Base-by-base conservation (phyloP, 2,888 invertebrate genomes). In the Operophtera brumata region DNA sequence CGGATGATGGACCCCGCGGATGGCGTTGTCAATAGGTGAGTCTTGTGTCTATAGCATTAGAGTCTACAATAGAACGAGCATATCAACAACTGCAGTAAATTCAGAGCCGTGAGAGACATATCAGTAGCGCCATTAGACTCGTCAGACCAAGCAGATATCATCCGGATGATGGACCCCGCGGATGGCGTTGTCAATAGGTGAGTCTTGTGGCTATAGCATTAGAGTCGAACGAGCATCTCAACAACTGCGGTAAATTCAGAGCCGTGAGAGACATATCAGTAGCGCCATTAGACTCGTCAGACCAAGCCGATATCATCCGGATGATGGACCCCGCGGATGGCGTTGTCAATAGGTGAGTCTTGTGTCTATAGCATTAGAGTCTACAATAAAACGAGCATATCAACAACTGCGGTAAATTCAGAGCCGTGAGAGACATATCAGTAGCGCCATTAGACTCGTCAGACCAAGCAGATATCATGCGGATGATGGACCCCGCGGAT, bases 71-170 rank as follows among this genome's bases (percentile, higher is more conserved):
- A 26, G 1, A 26, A 26, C 26, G n/a, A n/a, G n/a, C n/a, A n/a
- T n/a, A n/a, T n/a, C n/a, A 99, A 99, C 90, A 99, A 99, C 90
- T 99, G 99, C 89, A 99, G 99, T 82, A 96, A 96, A 90, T 99
- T 99, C 92, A 92, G 99, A 72, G 99, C 99, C 7, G 99, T 99
- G 0, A 91, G 99, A 5, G 99, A 99, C 85, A 99, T 99, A 61
- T 97, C 97, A 0, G 97, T 98, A 44, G 97, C 97, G 39, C 98
- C 98, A 1, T 92, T 98, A 43, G 96, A 97, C 84, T 96, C 97
- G 39, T 96, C 96, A 6, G 98, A 98, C 91, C 97, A 98, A 82
- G 94, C 94, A 2, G 92, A 94, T 64, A 96, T 97, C 61, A 87
- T 97, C 12, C 93, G 96, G 43, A 97, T 98, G 97, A 99, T 99